Percentiles rank a stretch among this genome's conserved stretches.
Conservation (phyloP, 2,113 vertebrate species). For the Patagioenas fasciata region DNA sequence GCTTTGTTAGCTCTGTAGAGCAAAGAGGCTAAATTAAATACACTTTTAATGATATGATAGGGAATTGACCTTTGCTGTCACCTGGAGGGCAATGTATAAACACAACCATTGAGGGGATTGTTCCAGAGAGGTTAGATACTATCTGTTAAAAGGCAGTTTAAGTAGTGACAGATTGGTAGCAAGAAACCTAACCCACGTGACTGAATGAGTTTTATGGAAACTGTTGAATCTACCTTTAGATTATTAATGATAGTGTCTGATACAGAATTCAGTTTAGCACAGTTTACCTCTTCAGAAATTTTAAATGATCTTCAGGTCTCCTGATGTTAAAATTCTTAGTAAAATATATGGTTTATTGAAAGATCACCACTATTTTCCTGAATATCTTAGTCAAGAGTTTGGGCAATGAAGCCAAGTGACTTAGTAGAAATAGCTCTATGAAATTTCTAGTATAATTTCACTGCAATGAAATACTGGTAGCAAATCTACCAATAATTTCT, state of each 20-base stretch:
- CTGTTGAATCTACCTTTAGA: not conserved
- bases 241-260: not conserved
- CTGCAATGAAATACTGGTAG: not conserved
- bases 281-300: not conserved
- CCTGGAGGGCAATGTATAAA: slow-evolving; percentile 30
- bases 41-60: slow-evolving; percentile 66
- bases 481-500: not conserved
- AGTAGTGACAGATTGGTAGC: not conserved
- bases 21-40: slow-evolving; percentile 62
- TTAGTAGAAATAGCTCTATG: not conserved
- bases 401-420: not conserved
- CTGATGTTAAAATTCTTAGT: not conserved
- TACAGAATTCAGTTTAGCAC: not conserved
- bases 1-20: slow-evolving; percentile 58
- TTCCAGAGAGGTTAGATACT: not conserved
- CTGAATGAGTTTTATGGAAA: not conserved
- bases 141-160: not conserved
- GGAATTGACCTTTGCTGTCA: slow-evolving; percentile 59
- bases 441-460: not conserved
- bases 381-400: not conserved
- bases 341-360: not conserved
- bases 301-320: not conserved
- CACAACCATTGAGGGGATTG: not conserved
- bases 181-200: not conserved
- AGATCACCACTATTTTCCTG: not conserved